Conservation (phyloP, 2,888 invertebrate genomes). For the Andrena camellia region DNA sequence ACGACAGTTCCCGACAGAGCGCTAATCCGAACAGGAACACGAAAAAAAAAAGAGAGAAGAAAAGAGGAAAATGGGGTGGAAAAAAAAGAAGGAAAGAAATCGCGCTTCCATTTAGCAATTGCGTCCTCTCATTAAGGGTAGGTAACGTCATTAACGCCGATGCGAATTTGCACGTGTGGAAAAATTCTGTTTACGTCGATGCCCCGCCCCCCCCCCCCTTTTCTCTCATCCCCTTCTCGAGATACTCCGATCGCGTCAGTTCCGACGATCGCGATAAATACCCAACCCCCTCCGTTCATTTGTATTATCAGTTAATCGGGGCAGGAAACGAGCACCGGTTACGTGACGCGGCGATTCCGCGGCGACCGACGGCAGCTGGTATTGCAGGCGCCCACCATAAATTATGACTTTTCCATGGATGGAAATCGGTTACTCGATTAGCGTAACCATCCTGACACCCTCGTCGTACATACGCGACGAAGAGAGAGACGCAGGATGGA, state of each 20-base stretch:
- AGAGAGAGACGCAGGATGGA: conserved; percentile 28
- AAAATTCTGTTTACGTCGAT: conserved; percentile 5
- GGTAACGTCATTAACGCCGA: conserved; percentile 1
- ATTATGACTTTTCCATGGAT: conserved; percentile 78
- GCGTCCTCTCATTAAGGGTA: conserved; percentile 11
- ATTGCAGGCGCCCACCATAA: conserved; percentile 46
- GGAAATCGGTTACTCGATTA: conserved; percentile 83
- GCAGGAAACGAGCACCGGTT: conserved; percentile 40
- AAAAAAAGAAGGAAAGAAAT: neutral
- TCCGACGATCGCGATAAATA: conserved; percentile 41
- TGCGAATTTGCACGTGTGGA: neutral
- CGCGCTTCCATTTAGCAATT: conserved; percentile 14
- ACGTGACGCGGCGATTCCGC: conserved; percentile 49
- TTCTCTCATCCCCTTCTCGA: neutral
- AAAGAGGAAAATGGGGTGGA: too few species aligned
- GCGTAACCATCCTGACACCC: conserved; percentile 80
- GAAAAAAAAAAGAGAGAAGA: neutral
- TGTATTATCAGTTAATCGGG: conserved; percentile 45
- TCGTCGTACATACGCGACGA: conserved; percentile 46
- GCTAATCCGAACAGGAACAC: conserved; percentile 10
- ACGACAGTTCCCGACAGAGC: conserved; percentile 7
- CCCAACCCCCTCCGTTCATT: conserved; percentile 3
- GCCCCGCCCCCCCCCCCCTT: neutral
- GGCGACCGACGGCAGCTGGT: conserved; percentile 20
- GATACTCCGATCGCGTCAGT: conserved; percentile 4